phyloP scores from a whole-genome alignment of 2,797 vertebrate genomes.

The Tokudaia tokunoshimensis region DNA sequence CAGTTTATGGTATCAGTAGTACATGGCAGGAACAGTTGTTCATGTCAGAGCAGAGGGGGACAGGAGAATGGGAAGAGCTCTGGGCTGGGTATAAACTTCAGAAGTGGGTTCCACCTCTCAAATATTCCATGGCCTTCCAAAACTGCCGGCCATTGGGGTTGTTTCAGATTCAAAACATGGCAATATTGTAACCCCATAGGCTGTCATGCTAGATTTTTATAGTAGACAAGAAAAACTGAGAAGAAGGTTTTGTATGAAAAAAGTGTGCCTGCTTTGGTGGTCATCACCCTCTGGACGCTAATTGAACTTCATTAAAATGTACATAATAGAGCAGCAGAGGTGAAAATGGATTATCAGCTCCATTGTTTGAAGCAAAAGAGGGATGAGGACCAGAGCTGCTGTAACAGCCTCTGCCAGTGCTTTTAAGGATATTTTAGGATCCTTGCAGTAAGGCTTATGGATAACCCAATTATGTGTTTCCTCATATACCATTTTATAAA shows the following conservation, averaged over 20 bases:
- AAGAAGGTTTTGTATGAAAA: background rate
- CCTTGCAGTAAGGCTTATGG: background rate
- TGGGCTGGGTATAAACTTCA: background rate
- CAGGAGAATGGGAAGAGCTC: background rate
- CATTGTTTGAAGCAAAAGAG: slow-evolving; percentile 18
- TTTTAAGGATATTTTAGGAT: background rate
- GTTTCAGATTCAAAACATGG: background rate
- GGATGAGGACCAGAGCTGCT: background rate
- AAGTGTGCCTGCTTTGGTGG: background rate
- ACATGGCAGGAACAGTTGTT: background rate
- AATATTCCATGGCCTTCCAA: background rate
- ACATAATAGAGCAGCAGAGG: slow-evolving; percentile 5
- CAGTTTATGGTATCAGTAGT: background rate
- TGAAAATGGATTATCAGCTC: background rate
- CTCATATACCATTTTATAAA: slow-evolving; percentile 12
- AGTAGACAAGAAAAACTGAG: background rate
- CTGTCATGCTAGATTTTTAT: background rate
- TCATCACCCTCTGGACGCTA: background rate
- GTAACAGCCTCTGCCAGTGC: background rate
- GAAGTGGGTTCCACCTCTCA: background rate
- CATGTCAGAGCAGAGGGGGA: background rate
- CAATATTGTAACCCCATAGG: background rate
- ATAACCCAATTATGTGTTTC: background rate
- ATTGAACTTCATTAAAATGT: background rate
- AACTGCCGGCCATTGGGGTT: background rate